Conservation (phyloP, 2,113 vertebrate genomes). For the Tragelaphus buxtoni region DNA sequence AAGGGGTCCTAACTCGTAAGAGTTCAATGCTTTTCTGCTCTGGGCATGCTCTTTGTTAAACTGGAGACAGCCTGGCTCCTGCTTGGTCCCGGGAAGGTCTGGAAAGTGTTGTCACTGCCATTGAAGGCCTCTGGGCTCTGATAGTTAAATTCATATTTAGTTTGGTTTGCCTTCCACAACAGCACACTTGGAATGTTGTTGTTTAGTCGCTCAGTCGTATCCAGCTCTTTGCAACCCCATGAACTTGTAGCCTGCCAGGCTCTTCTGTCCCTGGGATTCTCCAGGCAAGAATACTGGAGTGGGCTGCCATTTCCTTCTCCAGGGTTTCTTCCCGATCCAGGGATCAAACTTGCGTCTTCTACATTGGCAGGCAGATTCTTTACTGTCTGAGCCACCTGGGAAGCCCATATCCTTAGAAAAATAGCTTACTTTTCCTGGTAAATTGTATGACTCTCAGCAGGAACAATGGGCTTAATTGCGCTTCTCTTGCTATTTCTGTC, state of each 20-base stretch:
- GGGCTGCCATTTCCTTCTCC: background rate
- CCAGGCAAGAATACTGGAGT: background rate
- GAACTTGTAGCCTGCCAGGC: background rate
- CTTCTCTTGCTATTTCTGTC: background rate
- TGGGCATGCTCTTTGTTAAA: background rate
- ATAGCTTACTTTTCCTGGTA: background rate
- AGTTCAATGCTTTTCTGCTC: background rate
- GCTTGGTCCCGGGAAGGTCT: background rate
- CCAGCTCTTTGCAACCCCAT: background rate
- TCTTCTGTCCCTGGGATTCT: background rate
- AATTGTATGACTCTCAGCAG: background rate
- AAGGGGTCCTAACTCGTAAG: background rate
- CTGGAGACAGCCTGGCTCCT: background rate
- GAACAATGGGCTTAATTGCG: background rate
- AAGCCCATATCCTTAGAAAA: background rate
- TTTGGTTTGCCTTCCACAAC: background rate
- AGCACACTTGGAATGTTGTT: background rate
- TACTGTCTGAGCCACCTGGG: background rate
- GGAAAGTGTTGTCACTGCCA: background rate
- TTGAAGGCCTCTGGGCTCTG: background rate
- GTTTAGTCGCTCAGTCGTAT: background rate
- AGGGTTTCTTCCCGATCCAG: background rate
- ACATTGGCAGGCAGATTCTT: accelerated
- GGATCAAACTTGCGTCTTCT: background rate
- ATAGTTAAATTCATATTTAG: background rate